Base-by-base conservation (phyloP, 2,113 vertebrate species). In the Nothobranchius kuhntae region DNA sequence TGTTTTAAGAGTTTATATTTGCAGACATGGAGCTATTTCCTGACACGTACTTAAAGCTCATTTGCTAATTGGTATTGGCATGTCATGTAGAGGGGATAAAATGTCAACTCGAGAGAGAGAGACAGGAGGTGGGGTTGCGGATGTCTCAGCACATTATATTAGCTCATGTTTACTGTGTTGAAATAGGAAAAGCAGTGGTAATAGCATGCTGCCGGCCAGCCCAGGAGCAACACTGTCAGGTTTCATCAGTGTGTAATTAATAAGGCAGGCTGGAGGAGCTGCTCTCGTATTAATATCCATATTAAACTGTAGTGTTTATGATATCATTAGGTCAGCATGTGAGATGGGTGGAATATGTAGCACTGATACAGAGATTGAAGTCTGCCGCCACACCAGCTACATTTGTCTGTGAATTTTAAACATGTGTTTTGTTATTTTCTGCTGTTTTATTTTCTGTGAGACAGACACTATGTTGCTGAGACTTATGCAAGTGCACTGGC, bases 161-260 rank as follows among this genome's bases (percentile, higher is more conserved):
- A 79, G 53, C 51, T 61, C 64, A 45, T 79, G 85, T 87, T 89
- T 84, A 67, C 77, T 67, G 54, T 73, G 58, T 63, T 81, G 40
- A 76, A 62, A 64, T 83, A 70, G 86, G 78, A 89, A 79, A 86
- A 73, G 69, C 71, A 77, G 63, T 67, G 66, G 64, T 84, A 75
- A 66, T 89, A 84, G 83, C 71, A 52, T 71, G 64, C 69, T 45
- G 51, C 38, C 8, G 65, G 65, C 69, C 75, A 80, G 57, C 69
- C 71, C 65, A 46, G 68, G 57, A 82, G 65, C 59, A 44, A 60
- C 59, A 65, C 61, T 86, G 75, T 81, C 81, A 80, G 57, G 80
- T 84, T 76, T 71, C 75, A 83, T 84, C 74, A 80, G 70, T 61
- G 65, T 85, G 73, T 78, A 89, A 91, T 89, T 89, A 90, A 91